These are phyloP conservation scores for Harpagus bidentatus DNA, from an alignment of 2,113 vertebrate genomes.

Conservation along the genomic window DNA sequence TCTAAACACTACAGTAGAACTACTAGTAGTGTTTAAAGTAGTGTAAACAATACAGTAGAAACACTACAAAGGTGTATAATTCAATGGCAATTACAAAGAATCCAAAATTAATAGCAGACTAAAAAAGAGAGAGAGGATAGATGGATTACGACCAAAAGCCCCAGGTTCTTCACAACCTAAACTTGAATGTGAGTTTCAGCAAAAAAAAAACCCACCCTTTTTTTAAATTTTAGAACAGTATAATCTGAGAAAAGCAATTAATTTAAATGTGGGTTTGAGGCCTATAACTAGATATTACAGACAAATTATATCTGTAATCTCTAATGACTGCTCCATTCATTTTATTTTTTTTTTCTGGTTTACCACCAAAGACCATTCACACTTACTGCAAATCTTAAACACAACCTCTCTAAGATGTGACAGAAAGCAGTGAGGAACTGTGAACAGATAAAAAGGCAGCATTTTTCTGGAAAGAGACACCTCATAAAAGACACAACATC, in stretches of 20 bases:
- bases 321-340: neutral
- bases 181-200: neutral
- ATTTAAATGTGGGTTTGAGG: neutral
- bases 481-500: neutral
- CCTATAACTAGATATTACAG: neutral
- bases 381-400: neutral
- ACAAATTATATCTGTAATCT: neutral
- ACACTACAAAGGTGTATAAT: neutral
- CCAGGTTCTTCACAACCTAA: neutral
- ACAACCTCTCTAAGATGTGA: neutral
- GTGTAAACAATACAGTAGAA: neutral
- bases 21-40: neutral
- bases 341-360: neutral
- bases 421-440: neutral
- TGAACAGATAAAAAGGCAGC: neutral
- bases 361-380: neutral
- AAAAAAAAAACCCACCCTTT: too few species aligned
- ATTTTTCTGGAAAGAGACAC: neutral
- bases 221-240: neutral
- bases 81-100: neutral
- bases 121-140: neutral
- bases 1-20: neutral
- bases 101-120: neutral
- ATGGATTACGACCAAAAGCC: rapidly evolving
- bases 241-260: neutral